Evolutionary conservation across 2,888 invertebrate species (phyloP), one percentile per base, ranked within the genome.

Genomic region (Cantharis rufa): DNA sequence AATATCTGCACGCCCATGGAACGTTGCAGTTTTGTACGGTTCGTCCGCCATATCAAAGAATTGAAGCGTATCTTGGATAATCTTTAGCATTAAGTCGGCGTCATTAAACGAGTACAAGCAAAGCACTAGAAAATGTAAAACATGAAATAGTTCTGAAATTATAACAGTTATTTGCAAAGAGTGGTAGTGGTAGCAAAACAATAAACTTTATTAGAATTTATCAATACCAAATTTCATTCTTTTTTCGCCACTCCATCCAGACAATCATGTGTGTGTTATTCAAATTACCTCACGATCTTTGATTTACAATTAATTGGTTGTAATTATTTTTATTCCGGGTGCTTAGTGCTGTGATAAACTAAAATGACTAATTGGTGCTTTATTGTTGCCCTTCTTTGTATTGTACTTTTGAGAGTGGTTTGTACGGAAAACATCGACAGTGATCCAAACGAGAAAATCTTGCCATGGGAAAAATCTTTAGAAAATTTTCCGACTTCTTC

Each of bases 31-130:
- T 70, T 78, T 73, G 48, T 73, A 68, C 63, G 62, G 76, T 71
- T 75, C 70, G 74, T 48, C 69, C 74, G 24, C 78, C 77, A 77
- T 79, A 81, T 81, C 81, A 82, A 84, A 76, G 81, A 87, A 86
- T 86, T 87, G 84, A 87, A 84, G 86, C 87, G 86, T 84, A 86
- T 86, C 86, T 82, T 78, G 66, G 85, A 84, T 87, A 87, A 86
- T 87, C 86, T 85, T 86, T 84, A 85, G 83, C 85, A 86, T 87
- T 86, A 86, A 82, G 76, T 77, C 74, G 78, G 82, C 82, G 81
- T 83, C 83, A 85, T 85, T 85, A 85, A 81, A 82, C 82, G 84
- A 82, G 76, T 81, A 81, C 77, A 72, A 78, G 70, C 79, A 81
- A 77, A 80, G 80, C 81, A 78, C 78, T 72, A 80, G 75, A 80